Evolutionary conservation across 2,888 invertebrate species (phyloP).

Genomic region (Drosophila lacicola): DNA sequence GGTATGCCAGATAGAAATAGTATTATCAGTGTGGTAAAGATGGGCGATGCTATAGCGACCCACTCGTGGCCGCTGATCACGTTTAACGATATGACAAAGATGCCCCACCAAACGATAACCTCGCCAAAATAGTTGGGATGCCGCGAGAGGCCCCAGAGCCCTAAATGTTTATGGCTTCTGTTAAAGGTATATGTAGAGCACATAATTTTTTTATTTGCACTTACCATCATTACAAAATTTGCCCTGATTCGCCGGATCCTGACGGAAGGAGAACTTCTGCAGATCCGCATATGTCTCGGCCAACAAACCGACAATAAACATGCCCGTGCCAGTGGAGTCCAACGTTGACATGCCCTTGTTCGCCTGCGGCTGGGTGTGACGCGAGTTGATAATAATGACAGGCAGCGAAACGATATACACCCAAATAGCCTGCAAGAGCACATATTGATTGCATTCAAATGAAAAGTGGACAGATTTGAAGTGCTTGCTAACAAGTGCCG

Average conservation of each 20-base stretch:
- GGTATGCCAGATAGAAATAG: slow-evolving; percentile 96
- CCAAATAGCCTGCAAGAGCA: slow-evolving; percentile 91
- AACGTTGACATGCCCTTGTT: slow-evolving; percentile 94
- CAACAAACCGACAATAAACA: slow-evolving; percentile 93
- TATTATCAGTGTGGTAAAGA: slow-evolving; percentile 94
- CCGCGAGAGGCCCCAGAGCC: slow-evolving; percentile 94
- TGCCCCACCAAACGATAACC: slow-evolving; percentile 97
- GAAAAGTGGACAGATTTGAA: slow-evolving; percentile 13
- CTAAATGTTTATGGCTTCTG: slow-evolving; percentile 76
- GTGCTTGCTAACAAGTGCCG: slow-evolving; percentile 56
- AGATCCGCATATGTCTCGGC: slow-evolving; percentile 96
- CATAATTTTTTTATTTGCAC: slow-evolving; percentile 23
- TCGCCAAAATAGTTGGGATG: slow-evolving; percentile 98
- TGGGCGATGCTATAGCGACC: slow-evolving; percentile 92
- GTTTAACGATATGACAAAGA: slow-evolving; percentile 94
- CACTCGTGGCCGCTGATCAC: slow-evolving; percentile 94
- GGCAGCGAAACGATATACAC: slow-evolving; percentile 96
- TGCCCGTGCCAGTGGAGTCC: slow-evolving; percentile 93
- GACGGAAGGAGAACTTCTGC: slow-evolving; percentile 95
- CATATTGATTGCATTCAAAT: slow-evolving; percentile 5
- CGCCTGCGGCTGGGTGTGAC: slow-evolving; percentile 90
- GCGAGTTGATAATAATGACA: slow-evolving; percentile 95
- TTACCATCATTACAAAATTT: slow-evolving; percentile 96
- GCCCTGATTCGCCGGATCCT: slow-evolving; percentile 94
- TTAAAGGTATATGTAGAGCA: background rate